phyloP scores from a whole-genome alignment of 2,113 vertebrate genomes.

The Neotoma lepida region DNA sequence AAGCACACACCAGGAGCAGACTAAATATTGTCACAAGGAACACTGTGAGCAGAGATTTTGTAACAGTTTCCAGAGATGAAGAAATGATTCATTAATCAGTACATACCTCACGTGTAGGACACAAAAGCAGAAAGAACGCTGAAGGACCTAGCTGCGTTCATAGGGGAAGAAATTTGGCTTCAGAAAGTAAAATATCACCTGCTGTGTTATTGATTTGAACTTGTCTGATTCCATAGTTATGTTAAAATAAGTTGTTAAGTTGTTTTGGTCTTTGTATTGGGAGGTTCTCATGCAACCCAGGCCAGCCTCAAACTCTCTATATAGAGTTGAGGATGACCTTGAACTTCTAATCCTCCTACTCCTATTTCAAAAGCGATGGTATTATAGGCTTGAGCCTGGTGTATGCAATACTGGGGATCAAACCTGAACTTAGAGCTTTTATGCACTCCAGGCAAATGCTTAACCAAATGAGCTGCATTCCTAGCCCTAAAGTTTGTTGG shows the following conservation, averaged over 20 bases:
- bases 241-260: background rate
- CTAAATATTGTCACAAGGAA: background rate
- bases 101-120: background rate
- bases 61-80: background rate
- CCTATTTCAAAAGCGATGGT: background rate
- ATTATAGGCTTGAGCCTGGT: background rate
- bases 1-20: slow-evolving; percentile 2
- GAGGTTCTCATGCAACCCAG: background rate
- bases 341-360: background rate
- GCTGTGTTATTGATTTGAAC: background rate
- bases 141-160: background rate
- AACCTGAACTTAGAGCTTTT: background rate
- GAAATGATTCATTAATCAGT: background rate
- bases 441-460: background rate
- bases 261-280: background rate
- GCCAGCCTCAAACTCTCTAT: background rate
- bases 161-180: background rate
- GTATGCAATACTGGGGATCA: no score
- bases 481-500: background rate
- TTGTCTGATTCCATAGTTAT: background rate
- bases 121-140: background rate
- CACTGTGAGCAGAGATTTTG: background rate
- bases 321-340: background rate
- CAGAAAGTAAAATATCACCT: background rate
- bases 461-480: background rate